Base-by-base conservation (phyloP, 2,113 vertebrate species). In the Podarcis muralis region DNA sequence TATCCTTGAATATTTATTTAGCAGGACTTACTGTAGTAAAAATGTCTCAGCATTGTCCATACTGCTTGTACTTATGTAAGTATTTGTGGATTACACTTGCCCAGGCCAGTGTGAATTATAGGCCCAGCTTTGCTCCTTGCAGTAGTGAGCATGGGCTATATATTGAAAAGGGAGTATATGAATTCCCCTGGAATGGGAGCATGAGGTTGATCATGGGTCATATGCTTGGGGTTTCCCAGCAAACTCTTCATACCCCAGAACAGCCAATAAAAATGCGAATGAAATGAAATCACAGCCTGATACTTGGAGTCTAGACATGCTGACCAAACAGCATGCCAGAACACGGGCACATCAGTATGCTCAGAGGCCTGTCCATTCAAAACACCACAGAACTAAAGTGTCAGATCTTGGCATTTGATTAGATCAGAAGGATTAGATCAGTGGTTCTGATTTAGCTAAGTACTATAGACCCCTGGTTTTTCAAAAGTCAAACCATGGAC, bases 1-100 rank as follows among this genome's bases (percentile, higher is more conserved):
- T 93, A 94, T 90, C 88, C 91, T 86, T 90, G 93, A 94, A 93
- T 95, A 93, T 91, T 95, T 95, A 82, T 94, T 83, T 82, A 91
- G 92, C 93, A 91, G 91, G 86, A 84, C 30, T 87, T 88, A 77
- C 72, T 16, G 16, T 65, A 15, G 5, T 88, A 89, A 81, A 86
- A 92, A 85, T 90, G 77, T 87, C 71, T 92, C 78, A 83, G 74
- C 32, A 76, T 1, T 92, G 71, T 77, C 79, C 75, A n/a, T 90
- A 84, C 68, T 79, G 6, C 40, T 87, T 82, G 76, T 90, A 79
- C 0, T 0, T 68, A 77, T 88, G 69, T 71, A 94, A 40, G 59
- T 2, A 3, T 40, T 85, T 37, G 30, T 84, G 32, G 87, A 84
- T 37, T 32, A 12, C 8, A 53, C 40, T 90, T 78, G 87, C 88